These are phyloP conservation scores for Cerastoderma edule DNA, from an alignment of 2,888 invertebrate genomes.

Conservation along the genomic window DNA sequence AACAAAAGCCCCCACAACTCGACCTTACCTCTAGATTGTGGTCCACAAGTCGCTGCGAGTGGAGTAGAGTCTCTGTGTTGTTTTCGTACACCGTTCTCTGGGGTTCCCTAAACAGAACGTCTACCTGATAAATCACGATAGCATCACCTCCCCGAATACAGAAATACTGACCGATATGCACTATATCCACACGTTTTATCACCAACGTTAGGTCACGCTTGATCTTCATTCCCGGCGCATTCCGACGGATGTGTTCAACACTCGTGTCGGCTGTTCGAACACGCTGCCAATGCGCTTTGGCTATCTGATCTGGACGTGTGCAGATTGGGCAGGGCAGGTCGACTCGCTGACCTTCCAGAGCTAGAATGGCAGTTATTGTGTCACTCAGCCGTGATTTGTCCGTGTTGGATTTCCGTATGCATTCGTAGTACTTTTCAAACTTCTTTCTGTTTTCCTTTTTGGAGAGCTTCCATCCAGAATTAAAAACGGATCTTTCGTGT, in stretches of 20 bases:
- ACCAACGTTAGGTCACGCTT: slow-evolving; percentile 55
- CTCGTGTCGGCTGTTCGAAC: slow-evolving; percentile 62
- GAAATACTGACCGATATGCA: slow-evolving; percentile 74
- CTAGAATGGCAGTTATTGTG: slow-evolving; percentile 67
- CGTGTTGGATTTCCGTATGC: slow-evolving; percentile 55
- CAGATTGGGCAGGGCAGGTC: slow-evolving; percentile 68
- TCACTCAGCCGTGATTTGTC: slow-evolving; percentile 30
- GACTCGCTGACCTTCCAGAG: slow-evolving; percentile 71
- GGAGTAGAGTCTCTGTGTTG: slow-evolving; percentile 38
- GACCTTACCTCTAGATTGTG: slow-evolving; percentile 69
- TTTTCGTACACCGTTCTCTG: slow-evolving; percentile 41
- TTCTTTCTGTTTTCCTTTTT: slow-evolving; percentile 55
- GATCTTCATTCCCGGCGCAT: slow-evolving; percentile 44
- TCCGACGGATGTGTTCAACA: slow-evolving; percentile 26
- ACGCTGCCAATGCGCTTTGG: slow-evolving; percentile 65
- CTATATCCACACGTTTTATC: slow-evolving; percentile 57
- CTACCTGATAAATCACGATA: slow-evolving; percentile 74
- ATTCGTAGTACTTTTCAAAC: slow-evolving; percentile 69
- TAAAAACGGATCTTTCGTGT: neutral
- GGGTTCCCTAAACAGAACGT: slow-evolving; percentile 72
- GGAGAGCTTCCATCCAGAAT: slow-evolving; percentile 52
- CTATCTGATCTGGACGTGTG: slow-evolving; percentile 56
- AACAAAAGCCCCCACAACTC: no score
- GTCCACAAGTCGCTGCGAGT: slow-evolving; percentile 83
- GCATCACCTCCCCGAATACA: slow-evolving; percentile 68